A percentile compares a stretch with the other conserved stretches of the same genome.
phyloP scores from a whole-genome alignment of 2,113 vertebrate genomes.

The Vicugna pacos region DNA sequence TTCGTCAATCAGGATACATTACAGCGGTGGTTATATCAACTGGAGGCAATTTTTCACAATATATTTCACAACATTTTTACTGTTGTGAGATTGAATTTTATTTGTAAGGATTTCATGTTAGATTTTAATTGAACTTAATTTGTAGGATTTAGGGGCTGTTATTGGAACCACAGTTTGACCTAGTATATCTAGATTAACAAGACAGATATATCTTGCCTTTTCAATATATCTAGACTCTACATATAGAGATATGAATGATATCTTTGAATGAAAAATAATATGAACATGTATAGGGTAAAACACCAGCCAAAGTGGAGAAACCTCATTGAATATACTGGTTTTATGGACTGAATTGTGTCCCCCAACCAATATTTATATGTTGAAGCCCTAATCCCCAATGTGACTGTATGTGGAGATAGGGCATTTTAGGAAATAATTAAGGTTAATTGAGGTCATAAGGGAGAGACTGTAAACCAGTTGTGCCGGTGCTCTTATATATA shows the following conservation, averaged over 20 bases:
- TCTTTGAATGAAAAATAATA: slow-evolving; percentile 24
- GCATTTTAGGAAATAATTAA: neutral
- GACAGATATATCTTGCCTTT: neutral
- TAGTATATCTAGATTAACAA: slow-evolving; percentile 11
- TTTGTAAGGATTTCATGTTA: slow-evolving; percentile 13
- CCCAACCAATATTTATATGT: neutral
- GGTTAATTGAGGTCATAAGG: neutral
- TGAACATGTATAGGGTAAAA: neutral
- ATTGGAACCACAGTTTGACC: neutral
- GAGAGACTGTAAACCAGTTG: neutral
- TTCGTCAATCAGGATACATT: neutral
- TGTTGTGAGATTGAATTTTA: neutral
- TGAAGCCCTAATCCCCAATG: neutral
- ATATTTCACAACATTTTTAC: neutral
- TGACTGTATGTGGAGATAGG: neutral
- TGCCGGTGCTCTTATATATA: neutral
- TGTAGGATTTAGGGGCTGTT: neutral
- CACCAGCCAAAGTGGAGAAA: neutral
- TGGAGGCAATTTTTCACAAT: neutral
- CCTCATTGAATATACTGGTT: neutral
- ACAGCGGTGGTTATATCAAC: neutral
- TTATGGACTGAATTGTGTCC: neutral
- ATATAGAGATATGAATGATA: neutral
- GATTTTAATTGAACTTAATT: neutral
- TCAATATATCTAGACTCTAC: neutral